phyloP scores from a whole-genome alignment of 2,888 invertebrate species.

The Heterodera filipjevi region DNA sequence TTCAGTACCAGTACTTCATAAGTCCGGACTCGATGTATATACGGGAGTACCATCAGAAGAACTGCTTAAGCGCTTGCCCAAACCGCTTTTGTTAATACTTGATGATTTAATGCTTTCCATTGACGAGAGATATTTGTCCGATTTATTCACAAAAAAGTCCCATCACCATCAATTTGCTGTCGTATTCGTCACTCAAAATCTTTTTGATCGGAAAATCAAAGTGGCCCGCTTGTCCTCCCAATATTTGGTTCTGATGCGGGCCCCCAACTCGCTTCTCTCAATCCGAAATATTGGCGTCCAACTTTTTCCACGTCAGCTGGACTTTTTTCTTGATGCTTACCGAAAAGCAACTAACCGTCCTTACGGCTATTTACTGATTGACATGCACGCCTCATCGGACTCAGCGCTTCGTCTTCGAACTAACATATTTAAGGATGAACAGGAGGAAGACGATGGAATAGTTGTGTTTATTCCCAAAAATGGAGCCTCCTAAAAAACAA shows the following conservation, averaged over 20 bases:
- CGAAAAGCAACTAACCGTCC: slow-evolving; percentile 13
- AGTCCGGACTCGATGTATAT: neutral
- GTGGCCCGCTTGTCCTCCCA: slow-evolving; percentile 29
- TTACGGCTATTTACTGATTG: slow-evolving; percentile 36
- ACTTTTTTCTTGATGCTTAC: slow-evolving; percentile 24
- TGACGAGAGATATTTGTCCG: slow-evolving; percentile 17
- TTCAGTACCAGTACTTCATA: slow-evolving; percentile 10
- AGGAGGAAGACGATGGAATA: neutral
- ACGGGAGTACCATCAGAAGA: slow-evolving; percentile 24
- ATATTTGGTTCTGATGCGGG: slow-evolving; percentile 30
- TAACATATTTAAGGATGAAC: slow-evolving; percentile 36
- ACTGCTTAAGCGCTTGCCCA: slow-evolving; percentile 7
- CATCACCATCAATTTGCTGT: slow-evolving; percentile 25
- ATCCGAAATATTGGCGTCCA: slow-evolving; percentile 27
- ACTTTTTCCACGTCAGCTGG: slow-evolving; percentile 22
- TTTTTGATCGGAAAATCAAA: slow-evolving; percentile 23
- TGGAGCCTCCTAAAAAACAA: neutral
- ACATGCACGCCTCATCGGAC: slow-evolving; percentile 30
- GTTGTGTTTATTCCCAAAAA: slow-evolving; percentile 25
- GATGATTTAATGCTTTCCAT: slow-evolving; percentile 30
- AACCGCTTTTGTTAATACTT: slow-evolving; percentile 12
- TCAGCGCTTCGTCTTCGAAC: slow-evolving; percentile 30
- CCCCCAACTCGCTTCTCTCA: slow-evolving; percentile 8
- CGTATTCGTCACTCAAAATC: slow-evolving; percentile 33
- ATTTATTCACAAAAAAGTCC: slow-evolving; percentile 32